phyloP scores from a whole-genome alignment of 2,113 vertebrate species.

The Hippocampus zosterae region DNA sequence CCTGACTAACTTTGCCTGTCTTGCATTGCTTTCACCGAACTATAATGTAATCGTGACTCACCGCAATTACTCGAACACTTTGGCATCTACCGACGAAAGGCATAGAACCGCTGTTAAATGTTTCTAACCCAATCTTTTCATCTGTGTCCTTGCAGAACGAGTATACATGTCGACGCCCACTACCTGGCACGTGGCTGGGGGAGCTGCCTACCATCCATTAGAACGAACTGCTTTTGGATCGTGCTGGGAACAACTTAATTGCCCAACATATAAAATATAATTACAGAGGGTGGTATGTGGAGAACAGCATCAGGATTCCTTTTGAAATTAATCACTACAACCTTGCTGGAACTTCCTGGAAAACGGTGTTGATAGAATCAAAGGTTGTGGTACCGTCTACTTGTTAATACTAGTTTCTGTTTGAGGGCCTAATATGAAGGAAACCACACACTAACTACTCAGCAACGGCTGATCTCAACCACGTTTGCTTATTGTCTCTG shows the following conservation, averaged over 20 bases:
- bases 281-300: constrained; percentile 7
- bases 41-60: constrained; percentile 50
- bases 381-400: constrained; percentile 9
- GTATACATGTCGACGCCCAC: constrained; percentile 72
- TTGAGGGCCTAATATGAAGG: neutral
- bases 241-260: constrained; percentile 17
- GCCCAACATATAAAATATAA: constrained; percentile 10
- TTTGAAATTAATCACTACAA: constrained; percentile 13
- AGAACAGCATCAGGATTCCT: constrained; percentile 24
- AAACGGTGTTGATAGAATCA: constrained; percentile 10
- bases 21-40: constrained; percentile 49
- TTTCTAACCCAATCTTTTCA: constrained; percentile 23
- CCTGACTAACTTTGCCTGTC: constrained; percentile 20
- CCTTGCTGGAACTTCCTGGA: constrained; percentile 15
- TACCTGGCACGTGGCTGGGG: constrained; percentile 74
- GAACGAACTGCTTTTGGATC: constrained; percentile 23
- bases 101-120: constrained; percentile 29
- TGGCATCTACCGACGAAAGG: constrained; percentile 38
- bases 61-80: constrained; percentile 59
- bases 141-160: constrained; percentile 64
- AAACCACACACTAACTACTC: constrained; percentile 18
- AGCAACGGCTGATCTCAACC: constrained; percentile 24
- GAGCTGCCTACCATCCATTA: constrained; percentile 72
- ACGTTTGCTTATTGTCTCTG: constrained; percentile 25
- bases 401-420: neutral